Percentiles rank a stretch among this genome's conserved stretches.
Evolutionary conservation across 1,140 invertebrate species (phyloP).

Genomic region (Drosophila simulans): DNA sequence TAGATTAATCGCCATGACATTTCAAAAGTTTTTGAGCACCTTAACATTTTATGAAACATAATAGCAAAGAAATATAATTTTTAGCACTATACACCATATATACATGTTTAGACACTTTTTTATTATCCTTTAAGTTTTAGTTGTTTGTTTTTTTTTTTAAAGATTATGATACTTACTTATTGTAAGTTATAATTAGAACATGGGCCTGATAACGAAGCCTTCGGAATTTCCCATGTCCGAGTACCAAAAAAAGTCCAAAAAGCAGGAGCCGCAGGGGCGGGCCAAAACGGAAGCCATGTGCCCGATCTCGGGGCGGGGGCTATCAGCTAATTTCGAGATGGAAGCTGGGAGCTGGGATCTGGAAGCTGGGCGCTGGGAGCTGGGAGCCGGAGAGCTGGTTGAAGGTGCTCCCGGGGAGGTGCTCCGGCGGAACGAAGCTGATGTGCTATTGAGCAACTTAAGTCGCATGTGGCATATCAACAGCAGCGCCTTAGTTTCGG

Average conservation of each 20-base stretch:
- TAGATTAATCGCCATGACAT: too few species aligned
- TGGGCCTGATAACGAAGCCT: conserved; percentile 18
- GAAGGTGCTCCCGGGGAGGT: conserved; percentile 45
- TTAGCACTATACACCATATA: too few species aligned
- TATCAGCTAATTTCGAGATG: conserved; percentile 44
- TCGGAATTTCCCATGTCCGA: conserved; percentile 20
- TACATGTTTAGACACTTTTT: background rate
- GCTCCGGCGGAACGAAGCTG: conserved; percentile 5
- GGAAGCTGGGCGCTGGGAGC: background rate
- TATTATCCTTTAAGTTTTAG: background rate
- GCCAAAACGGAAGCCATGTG: conserved; percentile 70
- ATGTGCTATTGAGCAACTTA: conserved; percentile 27
- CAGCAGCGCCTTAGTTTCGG: conserved; percentile 49
- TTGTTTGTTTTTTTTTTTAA: too few species aligned
- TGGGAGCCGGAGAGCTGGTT: conserved; percentile 7
- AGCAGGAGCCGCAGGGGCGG: conserved; percentile 26
- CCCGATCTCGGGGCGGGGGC: conserved; percentile 59
- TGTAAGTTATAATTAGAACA: conserved; percentile 17
- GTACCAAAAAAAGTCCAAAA: conserved; percentile 9
- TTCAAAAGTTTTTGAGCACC: too few species aligned
- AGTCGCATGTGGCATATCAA: conserved; percentile 47
- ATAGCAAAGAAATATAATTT: background rate
- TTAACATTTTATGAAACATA: background rate
- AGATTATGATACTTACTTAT: background rate
- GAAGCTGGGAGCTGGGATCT: conserved; percentile 12